phyloP scores from a whole-genome alignment of 2,797 vertebrate species.

The Ptychobarbus kaznakovi region DNA sequence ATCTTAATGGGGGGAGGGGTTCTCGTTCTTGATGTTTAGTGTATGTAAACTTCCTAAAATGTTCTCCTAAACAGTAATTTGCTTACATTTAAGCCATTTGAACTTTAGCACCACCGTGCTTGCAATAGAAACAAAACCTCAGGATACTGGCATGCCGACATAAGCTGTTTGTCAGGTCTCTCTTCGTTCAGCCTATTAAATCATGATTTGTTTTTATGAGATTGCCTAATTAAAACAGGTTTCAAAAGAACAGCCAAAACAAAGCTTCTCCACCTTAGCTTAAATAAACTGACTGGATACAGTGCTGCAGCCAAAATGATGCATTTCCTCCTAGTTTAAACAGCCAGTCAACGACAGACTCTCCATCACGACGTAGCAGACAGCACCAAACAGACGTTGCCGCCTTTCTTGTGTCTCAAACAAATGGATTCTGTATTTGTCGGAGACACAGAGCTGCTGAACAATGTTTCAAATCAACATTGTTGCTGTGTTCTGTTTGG shows the following conservation, averaged over 20 bases:
- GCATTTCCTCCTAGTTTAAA: conserved; percentile 59
- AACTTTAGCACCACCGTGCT: conserved; percentile 24
- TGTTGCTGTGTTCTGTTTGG: conserved; percentile 33
- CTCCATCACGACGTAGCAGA: conserved; percentile 49
- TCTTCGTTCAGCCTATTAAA: conserved; percentile 42
- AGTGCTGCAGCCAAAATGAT: conserved; percentile 54
- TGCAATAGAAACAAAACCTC: conserved; percentile 33
- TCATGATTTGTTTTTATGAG: conserved; percentile 50
- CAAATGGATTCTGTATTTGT: conserved; percentile 47
- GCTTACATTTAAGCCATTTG: conserved; percentile 27
- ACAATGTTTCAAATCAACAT: conserved; percentile 40
- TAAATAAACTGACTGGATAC: conserved; percentile 49
- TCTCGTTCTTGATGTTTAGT: conserved; percentile 15
- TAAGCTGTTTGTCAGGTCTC: conserved; percentile 37
- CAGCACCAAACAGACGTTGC: conserved; percentile 32
- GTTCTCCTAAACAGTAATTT: conserved; percentile 41
- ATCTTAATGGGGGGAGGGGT: neutral
- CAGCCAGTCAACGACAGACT: conserved; percentile 53
- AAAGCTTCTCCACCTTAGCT: conserved; percentile 42
- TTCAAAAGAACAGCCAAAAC: conserved; percentile 47
- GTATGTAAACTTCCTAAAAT: conserved; percentile 21
- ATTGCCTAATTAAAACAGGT: conserved; percentile 50
- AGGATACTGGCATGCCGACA: conserved; percentile 20
- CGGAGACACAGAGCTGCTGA: conserved; percentile 26
- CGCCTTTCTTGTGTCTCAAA: conserved; percentile 42